phyloP scores from a whole-genome alignment of 2,888 invertebrate species.

The Drosophila trichaetosa region DNA sequence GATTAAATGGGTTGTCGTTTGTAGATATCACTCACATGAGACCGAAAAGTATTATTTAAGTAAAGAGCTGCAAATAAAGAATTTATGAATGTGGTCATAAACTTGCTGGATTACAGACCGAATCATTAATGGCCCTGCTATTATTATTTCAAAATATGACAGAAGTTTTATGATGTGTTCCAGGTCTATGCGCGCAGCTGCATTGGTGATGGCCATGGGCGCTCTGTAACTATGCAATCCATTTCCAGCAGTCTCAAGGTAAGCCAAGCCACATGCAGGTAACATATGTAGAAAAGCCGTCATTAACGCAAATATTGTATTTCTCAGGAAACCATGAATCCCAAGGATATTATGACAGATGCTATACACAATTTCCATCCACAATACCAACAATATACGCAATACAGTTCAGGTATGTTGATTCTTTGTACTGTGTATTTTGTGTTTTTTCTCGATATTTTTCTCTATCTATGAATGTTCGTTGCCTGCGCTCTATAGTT shows the following conservation, averaged over 20 bases:
- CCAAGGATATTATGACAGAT: conserved; percentile 99
- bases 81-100: neutral
- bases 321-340: conserved; percentile 96
- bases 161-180: conserved; percentile 11
- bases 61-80: neutral
- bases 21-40: neutral
- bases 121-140: neutral
- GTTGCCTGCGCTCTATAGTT: conserved; percentile 50
- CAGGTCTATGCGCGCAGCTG: conserved; percentile 91
- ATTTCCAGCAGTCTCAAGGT: conserved; percentile 99
- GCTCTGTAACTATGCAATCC: conserved; percentile 99
- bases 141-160: neutral
- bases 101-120: neutral
- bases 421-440: conserved; percentile 16
- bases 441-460: conserved; percentile 8
- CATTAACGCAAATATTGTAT: conserved; percentile 23
- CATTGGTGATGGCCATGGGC: conserved; percentile 93
- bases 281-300: conserved; percentile 1
- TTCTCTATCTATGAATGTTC: conserved; percentile 50
- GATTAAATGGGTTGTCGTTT: neutral
- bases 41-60: neutral
- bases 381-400: conserved; percentile 99
- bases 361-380: conserved; percentile 99
- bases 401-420: conserved; percentile 95
- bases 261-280: conserved; percentile 30